A percentile compares a stretch with the other conserved stretches of the same genome.
Evolutionary conservation across 2,888 invertebrate genomes (phyloP).

Genomic region (Nephrocerus scutellatus): DNA sequence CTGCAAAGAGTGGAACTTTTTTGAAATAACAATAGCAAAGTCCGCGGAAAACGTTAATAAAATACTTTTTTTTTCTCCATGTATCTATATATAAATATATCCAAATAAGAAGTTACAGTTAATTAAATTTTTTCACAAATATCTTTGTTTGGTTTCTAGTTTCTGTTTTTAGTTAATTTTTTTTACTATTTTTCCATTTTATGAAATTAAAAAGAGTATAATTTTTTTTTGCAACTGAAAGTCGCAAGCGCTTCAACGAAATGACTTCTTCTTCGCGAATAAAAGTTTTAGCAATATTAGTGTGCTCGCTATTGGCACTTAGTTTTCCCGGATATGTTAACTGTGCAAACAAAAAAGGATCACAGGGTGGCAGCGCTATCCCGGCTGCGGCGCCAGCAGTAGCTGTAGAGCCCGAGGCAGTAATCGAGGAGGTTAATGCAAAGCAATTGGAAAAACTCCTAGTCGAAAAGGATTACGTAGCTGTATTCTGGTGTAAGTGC

Average conservation of each 20-base stretch:
- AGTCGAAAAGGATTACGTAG: conserved; percentile 87
- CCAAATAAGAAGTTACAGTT: conserved; percentile 33
- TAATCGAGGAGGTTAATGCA: conserved; percentile 89
- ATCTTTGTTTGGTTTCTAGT: conserved; percentile 18
- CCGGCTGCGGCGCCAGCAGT: conserved; percentile 45
- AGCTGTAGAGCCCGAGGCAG: conserved; percentile 55
- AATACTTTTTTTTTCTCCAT: conserved; percentile 27
- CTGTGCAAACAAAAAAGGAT: conserved; percentile 45
- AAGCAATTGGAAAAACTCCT: conserved; percentile 86
- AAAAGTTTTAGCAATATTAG: conserved; percentile 45
- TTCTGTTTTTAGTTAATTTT: conserved; percentile 15
- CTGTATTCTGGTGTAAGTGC: conserved; percentile 94
- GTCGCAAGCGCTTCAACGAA: conserved; percentile 20
- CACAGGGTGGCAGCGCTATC: conserved; percentile 29
- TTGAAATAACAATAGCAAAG: conserved; percentile 37
- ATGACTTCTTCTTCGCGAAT: conserved; percentile 49
- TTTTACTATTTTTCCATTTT: conserved; percentile 19
- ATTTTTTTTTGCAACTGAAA: conserved; percentile 16
- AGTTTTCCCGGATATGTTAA: conserved; percentile 47
- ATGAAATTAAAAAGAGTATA: conserved; percentile 21
- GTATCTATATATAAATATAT: conserved; percentile 25
- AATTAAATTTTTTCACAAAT: conserved; percentile 29
- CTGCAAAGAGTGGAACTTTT: conserved; percentile 49
- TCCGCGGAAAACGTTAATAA: conserved; percentile 46
- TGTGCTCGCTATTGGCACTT: conserved; percentile 46